Evolutionary conservation across 2,113 vertebrate species (phyloP), one percentile per base, ranked within the genome.

Genomic region (Turnix velox): DNA sequence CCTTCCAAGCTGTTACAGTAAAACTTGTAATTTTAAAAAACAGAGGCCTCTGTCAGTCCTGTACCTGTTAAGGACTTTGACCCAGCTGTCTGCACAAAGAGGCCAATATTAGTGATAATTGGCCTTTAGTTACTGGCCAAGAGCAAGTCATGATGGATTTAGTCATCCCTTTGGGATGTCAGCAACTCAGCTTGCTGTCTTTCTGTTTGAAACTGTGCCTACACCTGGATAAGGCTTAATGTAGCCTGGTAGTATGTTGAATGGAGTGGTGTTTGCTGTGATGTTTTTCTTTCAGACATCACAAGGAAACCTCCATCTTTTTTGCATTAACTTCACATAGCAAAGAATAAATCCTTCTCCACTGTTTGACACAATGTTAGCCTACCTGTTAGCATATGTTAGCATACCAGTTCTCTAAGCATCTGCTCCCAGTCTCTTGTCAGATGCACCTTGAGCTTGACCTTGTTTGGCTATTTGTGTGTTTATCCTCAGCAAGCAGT

Each of bases 391-490:
- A n/a, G n/a, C n/a, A n/a, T n/a, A n/a, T n/a, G n/a, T n/a, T n/a
- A n/a, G n/a, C n/a, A n/a, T 8, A 46, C 31, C 57, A 68, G 31
- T 74, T 88, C 17, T 43, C 28, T 74, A 68, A 55, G 43, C 27
- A 11, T 43, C 65, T 1, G 1, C 25, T 93, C 43, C 2, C 7
- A 1, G 54, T 72, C 7, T 52, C 61, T 46, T 46, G 14, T 92
- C 48, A 75, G 17, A 19, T 78, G 65, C 61, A 78, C 65, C 73
- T 91, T 89, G 87, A 94, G 45, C 84, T 94, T 95, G 89, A 93
- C 89, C 80, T 3, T 0, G 22, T 79, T 75, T 16, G 59, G 52
- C 65, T 92, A 11, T 84, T 87, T 61, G 31, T 87, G 87, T 87
- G 69, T 92, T 94, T 87, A 69, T 89, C 89, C 78, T 92, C 42